Conservation (phyloP, 1,140 invertebrate species). For the Ladona fulva region DNA sequence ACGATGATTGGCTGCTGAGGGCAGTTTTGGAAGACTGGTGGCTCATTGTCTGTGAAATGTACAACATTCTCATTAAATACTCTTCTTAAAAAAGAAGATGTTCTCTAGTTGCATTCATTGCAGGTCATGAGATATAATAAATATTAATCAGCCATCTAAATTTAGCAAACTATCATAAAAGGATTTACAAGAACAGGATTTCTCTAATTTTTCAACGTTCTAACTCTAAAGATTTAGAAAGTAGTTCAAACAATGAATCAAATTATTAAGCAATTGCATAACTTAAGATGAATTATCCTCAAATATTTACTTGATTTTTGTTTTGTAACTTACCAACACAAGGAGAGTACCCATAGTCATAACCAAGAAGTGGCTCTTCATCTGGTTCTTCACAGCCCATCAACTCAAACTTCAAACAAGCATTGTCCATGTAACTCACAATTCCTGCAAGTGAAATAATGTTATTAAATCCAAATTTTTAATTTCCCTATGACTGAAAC, state of each 20-base stretch:
- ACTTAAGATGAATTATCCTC: too few relatives aligned
- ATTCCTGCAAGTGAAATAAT: constrained; percentile 48
- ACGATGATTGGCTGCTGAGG: constrained; percentile 86
- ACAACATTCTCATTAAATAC: constrained; percentile 21
- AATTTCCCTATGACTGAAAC: neutral
- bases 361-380: constrained; percentile 73
- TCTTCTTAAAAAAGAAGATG: neutral
- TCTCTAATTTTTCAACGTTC: too few relatives aligned
- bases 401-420: constrained; percentile 91
- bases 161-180: neutral
- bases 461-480: neutral
- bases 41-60: constrained; percentile 69
- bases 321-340: constrained; percentile 60
- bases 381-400: constrained; percentile 87
- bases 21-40: constrained; percentile 92
- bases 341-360: constrained; percentile 86
- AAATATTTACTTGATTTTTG: too few relatives aligned
- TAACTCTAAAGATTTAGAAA: too few relatives aligned
- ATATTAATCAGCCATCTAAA: too few relatives aligned
- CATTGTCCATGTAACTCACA: constrained; percentile 92
- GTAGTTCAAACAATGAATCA: too few relatives aligned
- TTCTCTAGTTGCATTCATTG: too few relatives aligned
- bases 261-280: too few relatives aligned
- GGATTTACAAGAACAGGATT: too few relatives aligned
- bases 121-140: too few relatives aligned